phyloP scores from a whole-genome alignment of 1,140 invertebrate species.

The Drosophila setifemur region DNA sequence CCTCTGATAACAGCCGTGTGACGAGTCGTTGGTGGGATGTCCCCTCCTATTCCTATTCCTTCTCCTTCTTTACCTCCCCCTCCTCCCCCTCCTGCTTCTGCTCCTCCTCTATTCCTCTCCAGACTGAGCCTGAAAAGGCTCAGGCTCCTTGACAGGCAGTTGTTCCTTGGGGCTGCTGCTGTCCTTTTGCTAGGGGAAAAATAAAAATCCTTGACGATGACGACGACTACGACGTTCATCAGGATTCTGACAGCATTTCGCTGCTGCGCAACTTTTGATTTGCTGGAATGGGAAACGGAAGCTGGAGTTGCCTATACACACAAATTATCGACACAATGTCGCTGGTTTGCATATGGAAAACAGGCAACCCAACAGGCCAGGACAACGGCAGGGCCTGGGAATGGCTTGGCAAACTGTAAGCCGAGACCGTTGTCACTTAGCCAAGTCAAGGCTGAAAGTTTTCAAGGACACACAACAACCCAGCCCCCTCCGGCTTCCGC shows the following conservation, averaged over 20 bases:
- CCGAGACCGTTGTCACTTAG: constrained; percentile 34
- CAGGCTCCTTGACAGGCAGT: constrained; percentile 11
- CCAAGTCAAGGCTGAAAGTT: constrained; percentile 48
- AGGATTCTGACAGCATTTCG: constrained; percentile 36
- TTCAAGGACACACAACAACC: constrained; percentile 48
- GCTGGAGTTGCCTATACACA: constrained; percentile 52
- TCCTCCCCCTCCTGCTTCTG: neutral
- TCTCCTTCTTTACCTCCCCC: neutral
- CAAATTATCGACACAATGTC: constrained; percentile 73
- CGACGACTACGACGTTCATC: constrained; percentile 52
- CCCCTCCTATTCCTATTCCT: neutral
- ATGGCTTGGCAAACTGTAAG: constrained; percentile 32
- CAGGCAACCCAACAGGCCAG: neutral
- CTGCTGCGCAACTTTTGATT: constrained; percentile 62
- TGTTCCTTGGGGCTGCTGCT: constrained; percentile 1
- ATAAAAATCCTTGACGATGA: constrained; percentile 43
- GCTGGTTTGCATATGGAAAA: constrained; percentile 48
- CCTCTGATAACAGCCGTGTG: constrained; percentile 54
- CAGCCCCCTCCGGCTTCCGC: constrained; percentile 13
- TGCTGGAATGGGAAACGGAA: constrained; percentile 10
- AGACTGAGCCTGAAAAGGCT: constrained; percentile 25
- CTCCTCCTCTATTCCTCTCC: neutral
- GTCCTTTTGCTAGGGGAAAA: constrained; percentile 21
- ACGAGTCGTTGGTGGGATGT: too few species aligned
- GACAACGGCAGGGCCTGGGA: neutral